Evolutionary conservation across 2,113 vertebrate species (phyloP), one percentile per base, ranked within the genome.

Genomic region (Apteryx owenii): DNA sequence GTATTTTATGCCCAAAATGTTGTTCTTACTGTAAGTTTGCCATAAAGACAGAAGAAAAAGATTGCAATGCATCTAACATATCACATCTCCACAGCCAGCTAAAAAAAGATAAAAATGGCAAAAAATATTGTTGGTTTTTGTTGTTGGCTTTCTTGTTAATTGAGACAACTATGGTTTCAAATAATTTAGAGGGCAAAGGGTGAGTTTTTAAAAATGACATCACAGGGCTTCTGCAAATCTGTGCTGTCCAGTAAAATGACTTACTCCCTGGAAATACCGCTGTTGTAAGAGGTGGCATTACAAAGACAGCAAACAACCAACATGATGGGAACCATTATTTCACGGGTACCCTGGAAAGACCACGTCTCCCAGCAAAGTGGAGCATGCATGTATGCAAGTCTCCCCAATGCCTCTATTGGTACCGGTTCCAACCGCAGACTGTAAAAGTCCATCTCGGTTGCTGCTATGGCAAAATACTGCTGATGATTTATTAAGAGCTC

Each of bases 401-500:
- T 82, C 15, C 38, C 69, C 75, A 54, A 0, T 12, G 70, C 70
- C 61, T 42, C 77, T 58, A 60, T 48, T 75, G 60, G 70, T 69
- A 80, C 36, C 6, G 0, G 2, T 38, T 89, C 46, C 29, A 84
- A 56, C 23, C 8, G 10, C 89, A 85, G 42, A 48, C 58, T 77
- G 48, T 46, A 65, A 70, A 69, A 78, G 80, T 91, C 88, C 79
- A 72, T 20, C 71, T 76, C 89, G 33, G 60, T 72, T 90, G 68
- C 69, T 44, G 88, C 84, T 81, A 86, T 4, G 40, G 88, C 12
- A 10, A 70, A 93, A 91, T 77, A 66, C 31, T 91, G 94, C 31
- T 62, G 42, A 72, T 98, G 95, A 97, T 97, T 97, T 97, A 97
- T 96, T 96, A 94, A 95, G 93, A 96, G 93, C 85, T 96, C 89